Percentiles rank a stretch among this genome's conserved stretches.
These are phyloP conservation scores for Actinemys pallida DNA, from an alignment of 2,113 vertebrate species.

Conservation along the genomic window DNA sequence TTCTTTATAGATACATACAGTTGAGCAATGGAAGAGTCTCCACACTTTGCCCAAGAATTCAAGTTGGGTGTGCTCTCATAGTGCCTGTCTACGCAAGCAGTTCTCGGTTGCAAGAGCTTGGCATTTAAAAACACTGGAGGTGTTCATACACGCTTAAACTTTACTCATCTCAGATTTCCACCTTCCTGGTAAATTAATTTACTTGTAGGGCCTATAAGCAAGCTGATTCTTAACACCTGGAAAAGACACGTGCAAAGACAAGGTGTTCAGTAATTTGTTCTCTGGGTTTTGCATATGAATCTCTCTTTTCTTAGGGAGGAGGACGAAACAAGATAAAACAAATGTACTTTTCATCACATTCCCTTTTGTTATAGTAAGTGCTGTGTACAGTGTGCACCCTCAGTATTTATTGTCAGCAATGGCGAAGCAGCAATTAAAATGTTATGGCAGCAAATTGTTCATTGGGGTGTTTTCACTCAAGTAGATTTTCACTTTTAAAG, in stretches of 20 bases:
- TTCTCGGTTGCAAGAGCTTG: constrained; percentile 5
- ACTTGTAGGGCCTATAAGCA: not conserved
- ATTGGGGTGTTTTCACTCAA: not conserved
- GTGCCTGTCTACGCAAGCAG: constrained; percentile 62
- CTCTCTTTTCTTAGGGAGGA: constrained; percentile 20
- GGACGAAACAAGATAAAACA: constrained; percentile 32
- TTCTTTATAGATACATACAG: constrained; percentile 18
- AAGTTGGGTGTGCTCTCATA: not conserved
- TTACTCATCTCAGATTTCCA: constrained; percentile 42
- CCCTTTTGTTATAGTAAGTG: not conserved
- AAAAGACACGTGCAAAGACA: constrained; percentile 13
- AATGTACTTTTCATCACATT: not conserved
- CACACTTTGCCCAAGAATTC: not conserved
- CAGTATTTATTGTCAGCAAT: not conserved
- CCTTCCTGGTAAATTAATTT: constrained; percentile 24
- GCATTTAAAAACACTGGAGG: constrained; percentile 36
- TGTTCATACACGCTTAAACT: constrained; percentile 44
- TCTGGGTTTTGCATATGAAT: not conserved
- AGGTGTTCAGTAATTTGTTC: constrained; percentile 37
- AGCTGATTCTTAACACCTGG: constrained; percentile 34
- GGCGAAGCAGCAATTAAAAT: constrained; percentile 13
- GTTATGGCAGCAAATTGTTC: not conserved
- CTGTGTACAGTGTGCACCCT: not conserved
- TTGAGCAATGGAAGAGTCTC: not conserved
- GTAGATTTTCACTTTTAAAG: not conserved